Evolutionary conservation across 2,113 vertebrate genomes (phyloP), one percentile per base, ranked within the genome.

Genomic region (Vulpes ferrilata): DNA sequence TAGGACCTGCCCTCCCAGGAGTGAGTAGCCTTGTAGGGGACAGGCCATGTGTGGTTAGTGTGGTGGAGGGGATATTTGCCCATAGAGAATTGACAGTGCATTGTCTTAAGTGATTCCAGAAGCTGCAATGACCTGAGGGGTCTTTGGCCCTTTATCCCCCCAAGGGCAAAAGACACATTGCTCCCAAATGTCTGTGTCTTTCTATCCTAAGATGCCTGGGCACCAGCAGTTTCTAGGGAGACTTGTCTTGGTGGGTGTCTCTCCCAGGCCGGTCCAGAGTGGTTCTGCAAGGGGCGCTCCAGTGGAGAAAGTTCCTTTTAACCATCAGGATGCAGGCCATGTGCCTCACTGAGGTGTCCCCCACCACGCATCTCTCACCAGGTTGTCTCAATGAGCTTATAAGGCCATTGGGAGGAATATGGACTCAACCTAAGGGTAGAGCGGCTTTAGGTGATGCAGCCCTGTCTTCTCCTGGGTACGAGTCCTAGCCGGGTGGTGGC

Each of bases 21-120:
- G 15, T 17, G 1, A 35, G 35, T 80, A 80, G 55, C 62, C 78
- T 81, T 23, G 4, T 22, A 16, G 32, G 53, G 60, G 51, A 60
- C 2, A 3, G 7, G 19, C 67, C 16, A 0, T 1, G 0, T 62
- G 60, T 64, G 51, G 67, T 20, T 48, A 48, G 55, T 79, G 30
- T 73, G 64, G 25, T 22, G 32, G 48, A 64, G 43, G 53, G 17
- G 2, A 8, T 81, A 3, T 83, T 53, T 84, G 59, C 15, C 43
- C 2, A 13, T 25, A 51, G 35, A 78, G 53, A 76, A 64, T 27
- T 19, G 43, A 81, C 0, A 0, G 10, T 25, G 3, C 38, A 1
- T 55, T 86, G 65, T 53, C 65, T 48, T 43, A 11, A 22, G 11
- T 20, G 20, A 95, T 48, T 83, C 74, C 51, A 80, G 43, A 51